Evolutionary conservation across 2,888 invertebrate genomes (phyloP), one percentile per base, ranked within the genome.

Genomic region (Agrenia bidenticulata): DNA sequence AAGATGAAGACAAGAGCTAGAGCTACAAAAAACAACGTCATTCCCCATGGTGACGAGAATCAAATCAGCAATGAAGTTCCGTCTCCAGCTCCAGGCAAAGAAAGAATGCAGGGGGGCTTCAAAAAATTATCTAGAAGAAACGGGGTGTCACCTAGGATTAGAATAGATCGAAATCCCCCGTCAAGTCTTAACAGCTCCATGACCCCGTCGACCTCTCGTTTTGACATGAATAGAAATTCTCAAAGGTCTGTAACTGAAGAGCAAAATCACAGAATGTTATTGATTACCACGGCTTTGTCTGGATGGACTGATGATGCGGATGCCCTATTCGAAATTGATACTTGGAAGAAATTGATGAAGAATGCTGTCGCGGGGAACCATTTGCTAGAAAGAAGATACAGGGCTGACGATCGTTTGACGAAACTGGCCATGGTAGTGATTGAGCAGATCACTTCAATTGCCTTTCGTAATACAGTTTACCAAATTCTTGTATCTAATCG

Each of bases 301-400:
- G 15, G 27, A 0, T 65, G 57, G 56, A 13, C 24, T 45, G 61
- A 32, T 23, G 41, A 56, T 11, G 45, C 54, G 7, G 15, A 45
- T n/a, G 24, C 60, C 1, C 32, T 65, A 5, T 65, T 65, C 32
- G 21, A 50, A 1, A 5, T 19, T 21, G 50, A 50, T 19, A 26
- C n/a, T 5, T 65, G 65, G 65, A 57, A 32, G 39, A 24, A 15
- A n/a, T 51, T 55, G 51, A 41, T 65, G 2, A 2, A 24, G 21
- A 17, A 26, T 13, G 49, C 23, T 7, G 24, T 56, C 5, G 7
- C n/a, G 15, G 51, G 45, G 11, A 26, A 19, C 11, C 2, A 7
- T 7, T 15, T 45, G 15, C 2, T n/a, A 2, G 54, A 62, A 4
- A 42, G 27, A 23, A 26, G 17, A 11, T 32, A 24, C 32, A 9